phyloP scores from a whole-genome alignment of 2,797 vertebrate genomes.

The Forpus xanthops region DNA sequence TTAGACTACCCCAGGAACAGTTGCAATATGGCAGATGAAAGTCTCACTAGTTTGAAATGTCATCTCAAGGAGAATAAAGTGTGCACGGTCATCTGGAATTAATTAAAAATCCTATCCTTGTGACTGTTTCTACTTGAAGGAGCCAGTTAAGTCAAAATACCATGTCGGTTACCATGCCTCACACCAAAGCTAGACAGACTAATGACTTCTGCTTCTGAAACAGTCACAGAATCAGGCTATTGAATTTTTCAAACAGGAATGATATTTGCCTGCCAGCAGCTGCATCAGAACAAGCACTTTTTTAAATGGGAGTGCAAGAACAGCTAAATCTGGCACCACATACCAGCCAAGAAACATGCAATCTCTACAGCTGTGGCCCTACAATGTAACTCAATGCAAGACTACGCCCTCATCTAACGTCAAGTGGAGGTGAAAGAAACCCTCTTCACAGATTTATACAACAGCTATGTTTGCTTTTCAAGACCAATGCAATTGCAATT shows the following conservation, averaged over 20 bases:
- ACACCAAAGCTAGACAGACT: neutral
- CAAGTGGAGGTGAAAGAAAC: neutral
- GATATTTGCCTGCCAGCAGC: neutral
- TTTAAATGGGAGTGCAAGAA: neutral
- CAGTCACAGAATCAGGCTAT: neutral
- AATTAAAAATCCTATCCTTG: neutral
- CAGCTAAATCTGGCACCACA: neutral
- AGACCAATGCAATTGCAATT: neutral
- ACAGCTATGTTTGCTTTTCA: neutral
- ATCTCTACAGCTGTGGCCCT: neutral
- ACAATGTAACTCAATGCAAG: neutral
- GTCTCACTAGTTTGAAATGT: neutral
- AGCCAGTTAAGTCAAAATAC: neutral
- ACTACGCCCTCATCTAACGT: neutral
- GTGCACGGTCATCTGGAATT: neutral
- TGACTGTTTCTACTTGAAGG: neutral
- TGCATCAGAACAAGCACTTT: neutral
- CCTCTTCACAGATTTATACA: neutral
- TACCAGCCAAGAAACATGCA: rapidly evolving
- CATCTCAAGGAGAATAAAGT: neutral
- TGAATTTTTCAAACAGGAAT: neutral
- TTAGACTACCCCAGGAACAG: neutral
- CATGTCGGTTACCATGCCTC: neutral
- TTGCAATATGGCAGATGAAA: neutral
- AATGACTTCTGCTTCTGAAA: neutral